Evolutionary conservation across 2,888 invertebrate species (phyloP), one percentile per base, ranked within the genome.

Genomic region (Megaustenia siamemsis): DNA sequence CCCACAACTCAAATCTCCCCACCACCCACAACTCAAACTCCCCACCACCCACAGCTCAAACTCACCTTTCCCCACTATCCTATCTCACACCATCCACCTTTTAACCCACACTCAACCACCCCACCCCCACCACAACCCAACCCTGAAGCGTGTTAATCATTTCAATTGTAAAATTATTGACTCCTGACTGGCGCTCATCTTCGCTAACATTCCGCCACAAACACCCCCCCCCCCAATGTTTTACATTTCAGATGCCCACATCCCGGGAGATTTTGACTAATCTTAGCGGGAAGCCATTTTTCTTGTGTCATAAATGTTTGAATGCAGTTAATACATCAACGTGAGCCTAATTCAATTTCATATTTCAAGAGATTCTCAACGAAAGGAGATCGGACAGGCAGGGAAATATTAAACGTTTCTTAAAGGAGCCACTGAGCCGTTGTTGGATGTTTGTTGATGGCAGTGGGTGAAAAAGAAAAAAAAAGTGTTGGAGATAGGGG

Each of bases 91-190:
- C 49, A 6, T 49, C 49, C 15, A 49, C 15, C 15, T 6, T 49
- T 49, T 6, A 49, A 15, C 49, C 15, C 10, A 6, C 49, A 6
- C 49, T 49, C 49, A 49, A 49, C 49, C 15, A 15, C 10, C 49
- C 49, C 15, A 6, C 49, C 49, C 15, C 49, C 49, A 10, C 49
- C 15, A 15, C 32, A 49, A 15, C 35, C 49, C 68, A 1, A 28
- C 68, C 28, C 60, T 69, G 68, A 80, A 53, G 69, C 35, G 80
- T 81, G 80, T 81, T 81, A 81, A 81, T 81, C 80, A 81, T 81
- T 81, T 69, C 69, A 81, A 81, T 81, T 81, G 80, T 81, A 69
- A 81, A 81, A 81, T 69, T 81, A 81, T 81, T 81, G 80, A 81
- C 80, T 81, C 69, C 80, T 69, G 69, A 35, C 53, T 35, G 69